Percentiles rank a stretch among this genome's conserved stretches.
Evolutionary conservation across 1,140 invertebrate species (phyloP).

Genomic region (Lutraria rhynchaena): DNA sequence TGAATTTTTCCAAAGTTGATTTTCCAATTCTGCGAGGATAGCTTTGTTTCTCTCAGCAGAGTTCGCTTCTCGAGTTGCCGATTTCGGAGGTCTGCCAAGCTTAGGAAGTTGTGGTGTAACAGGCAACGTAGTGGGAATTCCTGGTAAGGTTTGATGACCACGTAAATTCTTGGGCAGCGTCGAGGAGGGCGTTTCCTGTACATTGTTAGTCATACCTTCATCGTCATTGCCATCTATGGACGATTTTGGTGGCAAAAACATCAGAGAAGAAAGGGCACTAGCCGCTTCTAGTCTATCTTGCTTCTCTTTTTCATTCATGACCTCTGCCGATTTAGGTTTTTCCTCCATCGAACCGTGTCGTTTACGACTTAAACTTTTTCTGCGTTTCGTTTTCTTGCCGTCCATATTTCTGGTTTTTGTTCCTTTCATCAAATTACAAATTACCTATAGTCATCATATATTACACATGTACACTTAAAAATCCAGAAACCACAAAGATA

Average conservation of each 20-base stretch:
- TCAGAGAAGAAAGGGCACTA: conserved; percentile 45
- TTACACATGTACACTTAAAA: conserved; percentile 6
- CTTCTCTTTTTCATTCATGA: conserved; percentile 53
- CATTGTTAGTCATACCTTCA: neutral
- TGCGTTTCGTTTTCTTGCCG: conserved; percentile 29
- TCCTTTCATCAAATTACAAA: neutral
- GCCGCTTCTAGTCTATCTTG: conserved; percentile 44
- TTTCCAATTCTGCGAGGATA: neutral
- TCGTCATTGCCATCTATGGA: neutral
- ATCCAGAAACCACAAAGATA: conserved; percentile 33
- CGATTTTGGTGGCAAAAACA: conserved; percentile 46
- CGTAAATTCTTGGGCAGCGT: neutral
- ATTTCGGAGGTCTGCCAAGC: neutral
- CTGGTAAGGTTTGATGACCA: neutral
- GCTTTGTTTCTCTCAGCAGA: no score
- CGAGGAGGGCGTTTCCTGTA: neutral
- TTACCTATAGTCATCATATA: neutral
- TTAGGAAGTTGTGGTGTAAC: neutral
- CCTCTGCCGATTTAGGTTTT: conserved; percentile 51
- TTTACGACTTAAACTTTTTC: conserved; percentile 17
- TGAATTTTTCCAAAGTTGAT: neutral
- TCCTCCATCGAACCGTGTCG: conserved; percentile 18
- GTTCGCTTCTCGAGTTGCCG: neutral
- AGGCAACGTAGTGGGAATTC: conserved; percentile 31
- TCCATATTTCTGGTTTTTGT: conserved; percentile 17